Base-by-base conservation (phyloP, 2,888 invertebrate genomes). In the Amphipyra berbera region DNA sequence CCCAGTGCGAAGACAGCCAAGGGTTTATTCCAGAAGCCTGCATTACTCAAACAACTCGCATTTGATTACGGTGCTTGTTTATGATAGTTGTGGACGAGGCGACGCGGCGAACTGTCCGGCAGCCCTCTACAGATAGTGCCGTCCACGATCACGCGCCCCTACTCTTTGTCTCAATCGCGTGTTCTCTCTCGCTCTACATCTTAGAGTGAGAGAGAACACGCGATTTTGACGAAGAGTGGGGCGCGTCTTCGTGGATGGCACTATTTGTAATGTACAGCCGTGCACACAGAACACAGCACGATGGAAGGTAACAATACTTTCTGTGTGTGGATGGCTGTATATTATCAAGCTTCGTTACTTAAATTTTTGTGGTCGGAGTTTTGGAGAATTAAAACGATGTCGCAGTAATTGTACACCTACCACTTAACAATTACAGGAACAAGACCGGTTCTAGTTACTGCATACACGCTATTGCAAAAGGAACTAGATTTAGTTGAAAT, bases 11-110 rank as follows among this genome's bases (percentile, higher is more conserved):
- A 58, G 57, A 41, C 74, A 77, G 77, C 79, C 72, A 63, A 64
- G 82, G 71, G 50, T 63, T 45, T 55, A 61, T 69, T 77, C 80
- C 78, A 67, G 64, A 63, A 70, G 73, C 74, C 76, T 73, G 76
- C 83, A 76, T 78, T 81, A 87, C 90, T 90, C 90, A 81, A 79
- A 84, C 82, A 74, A 84, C 90, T 90, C 91, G 90, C 91, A 90
- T 90, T 88, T 87, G 81, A 83, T 82, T 81, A 88, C 90, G 91
- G 90, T 89, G 91, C 89, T 91, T 86, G 83, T 84, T 83, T 85
- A 77, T 79, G 61, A 68, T 62, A 66, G 72, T 44, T 47, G 77
- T 45, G 67, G 55, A 41, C 40, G 65, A 42, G 37, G 57, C 48
- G 44, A 14, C 38, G 42, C 37, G 35, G 9, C 41, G 12, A 54